Evolutionary conservation across 2,113 vertebrate genomes (phyloP).

Genomic region (Pica pica): DNA sequence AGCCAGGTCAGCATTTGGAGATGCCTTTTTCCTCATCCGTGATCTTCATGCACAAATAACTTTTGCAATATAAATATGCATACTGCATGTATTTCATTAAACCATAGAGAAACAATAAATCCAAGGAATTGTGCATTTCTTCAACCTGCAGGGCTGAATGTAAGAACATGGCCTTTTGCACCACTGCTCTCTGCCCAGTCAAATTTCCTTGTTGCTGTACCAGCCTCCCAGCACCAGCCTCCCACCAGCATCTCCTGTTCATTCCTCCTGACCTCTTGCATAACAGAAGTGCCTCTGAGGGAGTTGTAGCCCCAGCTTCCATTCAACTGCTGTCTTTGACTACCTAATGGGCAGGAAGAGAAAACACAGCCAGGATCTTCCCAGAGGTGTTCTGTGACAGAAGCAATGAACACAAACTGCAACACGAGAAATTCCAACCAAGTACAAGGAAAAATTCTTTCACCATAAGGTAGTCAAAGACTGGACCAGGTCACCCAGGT

Average conservation of each 20-base stretch:
- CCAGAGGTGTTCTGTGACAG: neutral
- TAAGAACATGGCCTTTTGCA: neutral
- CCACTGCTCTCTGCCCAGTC: neutral
- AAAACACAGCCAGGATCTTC: neutral
- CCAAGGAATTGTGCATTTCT: neutral
- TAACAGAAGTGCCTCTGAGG: neutral
- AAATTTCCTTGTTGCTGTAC: rapidly evolving
- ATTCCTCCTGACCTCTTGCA: neutral
- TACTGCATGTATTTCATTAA: neutral
- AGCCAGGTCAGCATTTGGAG: neutral
- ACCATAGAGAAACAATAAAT: neutral
- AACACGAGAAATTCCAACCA: neutral
- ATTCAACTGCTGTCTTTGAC: neutral
- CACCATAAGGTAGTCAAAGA: neutral
- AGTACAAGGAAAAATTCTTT: neutral
- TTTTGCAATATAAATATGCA: neutral
- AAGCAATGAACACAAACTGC: neutral
- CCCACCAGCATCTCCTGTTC: neutral
- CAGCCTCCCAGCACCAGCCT: neutral
- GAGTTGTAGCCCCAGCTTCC: neutral
- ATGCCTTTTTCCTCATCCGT: neutral
- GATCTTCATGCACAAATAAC: neutral
- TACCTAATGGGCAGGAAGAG: neutral
- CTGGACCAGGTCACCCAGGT: neutral
- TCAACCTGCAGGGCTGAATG: neutral